Conservation (phyloP, 2,113 vertebrate genomes). For the Caranx melampygus region DNA sequence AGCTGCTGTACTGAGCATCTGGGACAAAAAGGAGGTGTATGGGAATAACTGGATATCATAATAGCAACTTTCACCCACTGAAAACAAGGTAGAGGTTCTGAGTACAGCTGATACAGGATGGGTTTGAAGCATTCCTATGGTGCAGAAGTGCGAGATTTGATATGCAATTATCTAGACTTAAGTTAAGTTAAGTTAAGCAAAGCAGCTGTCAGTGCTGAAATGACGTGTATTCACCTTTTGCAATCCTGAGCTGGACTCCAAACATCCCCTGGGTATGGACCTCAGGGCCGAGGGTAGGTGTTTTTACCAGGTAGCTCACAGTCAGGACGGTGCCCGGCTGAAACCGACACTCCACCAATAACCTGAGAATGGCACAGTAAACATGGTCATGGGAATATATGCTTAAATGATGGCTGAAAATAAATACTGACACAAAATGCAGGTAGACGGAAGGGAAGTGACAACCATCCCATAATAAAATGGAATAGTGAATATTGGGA, state of each 20-base stretch:
- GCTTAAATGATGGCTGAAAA: not conserved
- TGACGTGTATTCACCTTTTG: constrained; percentile 73
- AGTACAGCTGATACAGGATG: not conserved
- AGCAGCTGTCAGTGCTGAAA: not conserved
- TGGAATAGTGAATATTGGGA: not conserved
- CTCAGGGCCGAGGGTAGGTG: constrained; percentile 74
- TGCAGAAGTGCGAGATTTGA: not conserved
- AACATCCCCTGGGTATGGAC: constrained; percentile 78
- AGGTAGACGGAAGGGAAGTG: not conserved
- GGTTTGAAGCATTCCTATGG: not conserved
- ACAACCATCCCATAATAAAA: not conserved
- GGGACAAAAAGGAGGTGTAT: constrained; percentile 3
- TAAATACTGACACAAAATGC: not conserved
- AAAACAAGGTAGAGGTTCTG: not conserved
- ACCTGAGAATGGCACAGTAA: constrained; percentile 54
- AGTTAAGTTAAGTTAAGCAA: not conserved
- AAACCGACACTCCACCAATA: constrained; percentile 83
- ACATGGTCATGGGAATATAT: not conserved
- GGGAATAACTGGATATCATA: not conserved
- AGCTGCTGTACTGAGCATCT: constrained; percentile 80
- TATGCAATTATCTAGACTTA: not conserved
- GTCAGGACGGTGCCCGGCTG: constrained; percentile 65
- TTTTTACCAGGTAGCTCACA: constrained; percentile 83
- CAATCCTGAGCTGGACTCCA: constrained; percentile 84
- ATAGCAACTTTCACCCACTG: constrained; percentile 6